phyloP scores from a whole-genome alignment of 2,797 vertebrate genomes.

The Bovichtus variegatus region DNA sequence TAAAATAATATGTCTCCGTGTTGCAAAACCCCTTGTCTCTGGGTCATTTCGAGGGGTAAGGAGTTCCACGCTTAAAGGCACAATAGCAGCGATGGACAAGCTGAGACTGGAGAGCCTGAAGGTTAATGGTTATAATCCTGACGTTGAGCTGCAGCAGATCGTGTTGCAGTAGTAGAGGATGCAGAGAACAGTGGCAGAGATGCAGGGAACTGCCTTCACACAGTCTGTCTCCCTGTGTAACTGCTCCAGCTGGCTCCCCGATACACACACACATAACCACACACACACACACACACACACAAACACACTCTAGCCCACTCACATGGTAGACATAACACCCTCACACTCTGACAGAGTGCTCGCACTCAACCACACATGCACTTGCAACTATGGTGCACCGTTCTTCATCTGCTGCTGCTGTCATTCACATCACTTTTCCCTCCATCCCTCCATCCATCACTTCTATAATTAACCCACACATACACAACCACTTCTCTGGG shows the following conservation, averaged over 20 bases:
- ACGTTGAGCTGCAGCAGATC: conserved; percentile 18
- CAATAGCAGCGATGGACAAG: conserved; percentile 1
- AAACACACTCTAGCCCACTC: conserved; percentile 5
- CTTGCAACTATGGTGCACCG: conserved; percentile 21
- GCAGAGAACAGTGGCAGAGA: conserved; percentile 28
- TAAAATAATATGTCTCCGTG: conserved; percentile 8
- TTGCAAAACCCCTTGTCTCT: conserved; percentile 10
- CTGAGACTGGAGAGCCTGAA: conserved; percentile 1
- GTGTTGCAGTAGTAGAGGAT: conserved; percentile 25
- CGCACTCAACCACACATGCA: conserved; percentile 33
- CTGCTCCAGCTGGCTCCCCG: conserved; percentile 40
- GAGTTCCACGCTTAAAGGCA: conserved; percentile 19
- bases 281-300: neutral
- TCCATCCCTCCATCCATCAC: conserved; percentile 47
- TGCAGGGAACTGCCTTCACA: conserved; percentile 52
- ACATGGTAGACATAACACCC: conserved; percentile 43
- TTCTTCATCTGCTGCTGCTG: conserved; percentile 40
- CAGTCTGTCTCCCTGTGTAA: conserved; percentile 43
- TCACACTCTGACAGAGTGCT: conserved; percentile 39
- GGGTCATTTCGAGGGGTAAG: conserved; percentile 19
- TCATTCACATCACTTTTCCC: conserved; percentile 45
- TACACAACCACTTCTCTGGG: conserved; percentile 20
- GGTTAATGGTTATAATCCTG: conserved; percentile 19
- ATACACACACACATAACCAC: conserved; percentile 14
- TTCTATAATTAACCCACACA: conserved; percentile 52